These are phyloP conservation scores for Pithys albifrons DNA, from an alignment of 2,113 vertebrate species.

Conservation along the genomic window DNA sequence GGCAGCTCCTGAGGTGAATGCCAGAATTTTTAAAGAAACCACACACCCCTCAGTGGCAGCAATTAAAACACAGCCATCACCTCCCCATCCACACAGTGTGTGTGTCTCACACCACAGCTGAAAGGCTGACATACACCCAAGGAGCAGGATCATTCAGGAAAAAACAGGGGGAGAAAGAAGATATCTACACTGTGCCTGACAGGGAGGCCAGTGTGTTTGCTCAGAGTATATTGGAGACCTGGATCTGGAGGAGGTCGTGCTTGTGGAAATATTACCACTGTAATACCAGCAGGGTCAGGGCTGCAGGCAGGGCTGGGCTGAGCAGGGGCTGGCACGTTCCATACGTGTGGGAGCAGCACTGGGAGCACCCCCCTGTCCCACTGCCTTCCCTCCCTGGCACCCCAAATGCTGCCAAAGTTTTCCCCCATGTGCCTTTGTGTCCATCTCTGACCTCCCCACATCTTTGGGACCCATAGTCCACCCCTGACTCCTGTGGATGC, in stretches of 20 bases:
- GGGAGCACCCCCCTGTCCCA: background rate
- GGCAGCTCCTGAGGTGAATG: background rate
- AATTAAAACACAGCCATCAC: background rate
- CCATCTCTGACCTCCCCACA: fast-evolving
- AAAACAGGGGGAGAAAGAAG: conserved; percentile 6
- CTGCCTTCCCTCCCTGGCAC: background rate
- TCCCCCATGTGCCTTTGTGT: fast-evolving
- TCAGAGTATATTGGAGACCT: conserved; percentile 52
- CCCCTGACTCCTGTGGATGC: background rate
- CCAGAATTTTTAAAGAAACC: background rate
- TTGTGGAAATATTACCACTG: conserved; percentile 37
- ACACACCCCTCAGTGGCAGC: background rate
- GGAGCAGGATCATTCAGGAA: background rate
- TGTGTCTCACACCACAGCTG: background rate
- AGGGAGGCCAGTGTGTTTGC: conserved; percentile 44
- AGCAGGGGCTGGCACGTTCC: background rate
- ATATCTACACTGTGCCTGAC: background rate
- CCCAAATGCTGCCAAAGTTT: fast-evolving
- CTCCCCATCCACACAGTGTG: fast-evolving
- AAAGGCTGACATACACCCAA: fast-evolving
- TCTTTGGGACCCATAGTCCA: fast-evolving
- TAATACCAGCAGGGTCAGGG: background rate
- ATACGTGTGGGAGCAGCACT: background rate
- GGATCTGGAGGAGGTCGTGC: background rate
- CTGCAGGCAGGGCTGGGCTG: background rate